Evolutionary conservation across 2,888 invertebrate species (phyloP).

Genomic region (Eledona agricola): DNA sequence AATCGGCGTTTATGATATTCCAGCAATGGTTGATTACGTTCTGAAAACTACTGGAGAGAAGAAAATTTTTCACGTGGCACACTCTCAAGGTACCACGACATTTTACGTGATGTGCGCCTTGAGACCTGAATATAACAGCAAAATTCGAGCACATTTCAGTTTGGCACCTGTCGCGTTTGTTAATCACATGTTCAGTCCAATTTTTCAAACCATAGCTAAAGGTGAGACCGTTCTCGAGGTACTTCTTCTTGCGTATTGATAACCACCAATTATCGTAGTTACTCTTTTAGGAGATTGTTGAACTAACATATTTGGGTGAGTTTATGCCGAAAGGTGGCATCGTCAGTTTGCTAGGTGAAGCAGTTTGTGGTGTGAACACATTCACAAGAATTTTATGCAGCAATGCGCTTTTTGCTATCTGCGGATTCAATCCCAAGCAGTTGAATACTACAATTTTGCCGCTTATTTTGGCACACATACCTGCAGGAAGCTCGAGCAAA

Average conservation of each 20-base stretch:
- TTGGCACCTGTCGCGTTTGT: constrained; percentile 70
- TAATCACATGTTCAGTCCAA: constrained; percentile 47
- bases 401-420: constrained; percentile 28
- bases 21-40: constrained; percentile 66
- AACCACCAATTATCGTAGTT: neutral
- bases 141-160: constrained; percentile 65
- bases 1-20: constrained; percentile 66
- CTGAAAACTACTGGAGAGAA: constrained; percentile 57
- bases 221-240: constrained; percentile 39
- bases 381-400: constrained; percentile 19
- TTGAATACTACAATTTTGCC: constrained; percentile 36
- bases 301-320: constrained; percentile 58
- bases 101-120: constrained; percentile 67
- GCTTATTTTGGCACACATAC: constrained; percentile 41
- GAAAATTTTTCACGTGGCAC: constrained; percentile 67
- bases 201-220: constrained; percentile 46
- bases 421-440: constrained; percentile 22
- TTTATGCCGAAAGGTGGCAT: constrained; percentile 70
- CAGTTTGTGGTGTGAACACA: constrained; percentile 18
- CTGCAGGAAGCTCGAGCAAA: constrained; percentile 27
- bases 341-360: constrained; percentile 52
- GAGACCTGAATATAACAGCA: constrained; percentile 65
- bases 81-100: constrained; percentile 69
- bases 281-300: constrained; percentile 6
- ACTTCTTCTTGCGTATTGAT: neutral